These are phyloP conservation scores for Sepioteuthis lessoniana DNA, from an alignment of 2,888 invertebrate species.

Conservation along the genomic window DNA sequence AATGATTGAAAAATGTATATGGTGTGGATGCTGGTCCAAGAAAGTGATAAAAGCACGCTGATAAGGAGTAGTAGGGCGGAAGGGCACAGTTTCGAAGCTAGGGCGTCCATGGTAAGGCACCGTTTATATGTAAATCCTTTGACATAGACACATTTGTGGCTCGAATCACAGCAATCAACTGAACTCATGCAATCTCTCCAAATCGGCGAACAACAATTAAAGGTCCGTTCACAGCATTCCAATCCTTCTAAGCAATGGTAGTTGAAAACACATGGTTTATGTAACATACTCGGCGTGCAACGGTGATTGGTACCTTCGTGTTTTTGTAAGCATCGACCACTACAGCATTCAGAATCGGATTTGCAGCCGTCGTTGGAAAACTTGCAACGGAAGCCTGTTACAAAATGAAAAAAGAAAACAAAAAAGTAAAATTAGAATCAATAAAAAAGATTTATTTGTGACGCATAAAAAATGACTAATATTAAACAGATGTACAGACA, in stretches of 20 bases:
- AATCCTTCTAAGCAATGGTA: conserved; percentile 64
- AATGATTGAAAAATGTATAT: neutral
- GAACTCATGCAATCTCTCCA: conserved; percentile 63
- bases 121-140: conserved; percentile 63
- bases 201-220: conserved; percentile 64
- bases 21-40: conserved; percentile 33
- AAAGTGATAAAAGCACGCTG: neutral
- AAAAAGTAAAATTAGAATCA: neutral
- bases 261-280: conserved; percentile 62
- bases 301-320: conserved; percentile 64
- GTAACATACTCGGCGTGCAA: conserved; percentile 59
- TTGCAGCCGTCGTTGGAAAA: conserved; percentile 67
- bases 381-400: conserved; percentile 52
- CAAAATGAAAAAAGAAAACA: neutral
- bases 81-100: neutral
- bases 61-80: neutral
- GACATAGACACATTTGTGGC: conserved; percentile 60
- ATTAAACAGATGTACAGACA: too few relatives aligned
- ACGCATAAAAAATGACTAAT: too few relatives aligned
- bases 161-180: conserved; percentile 62
- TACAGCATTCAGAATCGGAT: conserved; percentile 62
- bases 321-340: conserved; percentile 58
- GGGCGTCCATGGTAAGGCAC: conserved; percentile 55
- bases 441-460: neutral
- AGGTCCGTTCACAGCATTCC: conserved; percentile 58